Conservation (phyloP, 2,888 invertebrate species). For the Eucera pruinosa region DNA sequence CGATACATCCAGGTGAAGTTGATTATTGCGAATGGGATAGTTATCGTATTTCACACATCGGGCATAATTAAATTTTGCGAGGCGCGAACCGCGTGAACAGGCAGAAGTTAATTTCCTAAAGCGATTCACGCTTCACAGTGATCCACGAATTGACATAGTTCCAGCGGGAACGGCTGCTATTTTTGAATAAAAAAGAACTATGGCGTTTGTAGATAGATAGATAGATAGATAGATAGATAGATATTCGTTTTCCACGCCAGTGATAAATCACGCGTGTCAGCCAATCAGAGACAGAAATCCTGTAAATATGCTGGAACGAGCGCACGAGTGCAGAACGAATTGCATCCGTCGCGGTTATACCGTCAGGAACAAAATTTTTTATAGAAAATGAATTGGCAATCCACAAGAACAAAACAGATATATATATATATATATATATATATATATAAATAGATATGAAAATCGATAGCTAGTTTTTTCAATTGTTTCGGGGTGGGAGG, state of each 20-base stretch:
- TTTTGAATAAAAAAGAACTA: constrained; percentile 45
- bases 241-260: constrained; percentile 53
- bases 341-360: constrained; percentile 39
- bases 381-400: constrained; percentile 20
- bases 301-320: constrained; percentile 54
- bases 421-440: too few species aligned
- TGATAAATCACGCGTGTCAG: constrained; percentile 62
- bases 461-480: background rate
- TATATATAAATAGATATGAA: too few species aligned
- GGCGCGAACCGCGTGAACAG: background rate
- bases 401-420: constrained; percentile 15
- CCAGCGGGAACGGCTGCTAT: constrained; percentile 21
- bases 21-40: constrained; percentile 21
- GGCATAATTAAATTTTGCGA: constrained; percentile 22
- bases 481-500: background rate
- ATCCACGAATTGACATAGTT: constrained; percentile 45
- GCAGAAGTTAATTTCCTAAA: constrained; percentile 37
- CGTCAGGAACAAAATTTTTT: constrained; percentile 31
- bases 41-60: constrained; percentile 18
- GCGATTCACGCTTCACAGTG: constrained; percentile 9
- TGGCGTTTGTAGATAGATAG: constrained; percentile 25
- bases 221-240: constrained; percentile 55
- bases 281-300: constrained; percentile 60
- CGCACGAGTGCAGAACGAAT: constrained; percentile 56
- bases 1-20: background rate